Evolutionary conservation across 2,113 vertebrate species (phyloP), one percentile per base, ranked within the genome.

Genomic region (Syrmaticus mikado): DNA sequence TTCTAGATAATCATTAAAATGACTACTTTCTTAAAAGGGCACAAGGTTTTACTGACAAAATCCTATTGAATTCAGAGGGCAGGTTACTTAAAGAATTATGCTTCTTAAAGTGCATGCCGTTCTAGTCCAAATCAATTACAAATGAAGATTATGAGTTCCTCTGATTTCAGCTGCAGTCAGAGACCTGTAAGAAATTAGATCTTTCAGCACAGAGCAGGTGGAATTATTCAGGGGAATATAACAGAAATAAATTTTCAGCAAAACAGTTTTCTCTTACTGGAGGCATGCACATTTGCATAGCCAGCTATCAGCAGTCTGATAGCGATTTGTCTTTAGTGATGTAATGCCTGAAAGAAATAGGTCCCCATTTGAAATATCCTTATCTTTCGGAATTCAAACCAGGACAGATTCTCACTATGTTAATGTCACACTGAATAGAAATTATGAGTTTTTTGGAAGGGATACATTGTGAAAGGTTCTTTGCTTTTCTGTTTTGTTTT

Each of bases 201-300:
- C 57, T 90, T 86, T 82, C 80, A 62, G 30, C 34, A 41, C 0
- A 5, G 61, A 94, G 45, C 89, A 88, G 82, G 65, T 94, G 82
- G 72, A 88, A 88, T 38, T 78, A 25, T 68, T 85, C 79, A 72
- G 68, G 52, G 90, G 76, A 88, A 91, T 14, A 1, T 15, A 87
- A 81, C 11, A 45, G 41, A 93, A 94, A 90, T 78, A 91, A 83
- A 48, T 91, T 57, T 92, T 82, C 80, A 67, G 76, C 30, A 92
- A 81, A 91, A 83, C 25, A 53, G 11, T 76, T 93, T 70, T 79
- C 34, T 81, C 65, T 75, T 65, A 45, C 40, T 32, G 52, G 48
- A 82, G 55, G 50, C 78, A 64, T 34, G 52, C 46, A 60, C 57
- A 40, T 91, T 91, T 77, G 43, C 82, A 90, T 57, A 36, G n/a